Percentiles rank a stretch among this genome's conserved stretches.
phyloP scores from a whole-genome alignment of 2,797 vertebrate species.

The Salmo trutta region DNA sequence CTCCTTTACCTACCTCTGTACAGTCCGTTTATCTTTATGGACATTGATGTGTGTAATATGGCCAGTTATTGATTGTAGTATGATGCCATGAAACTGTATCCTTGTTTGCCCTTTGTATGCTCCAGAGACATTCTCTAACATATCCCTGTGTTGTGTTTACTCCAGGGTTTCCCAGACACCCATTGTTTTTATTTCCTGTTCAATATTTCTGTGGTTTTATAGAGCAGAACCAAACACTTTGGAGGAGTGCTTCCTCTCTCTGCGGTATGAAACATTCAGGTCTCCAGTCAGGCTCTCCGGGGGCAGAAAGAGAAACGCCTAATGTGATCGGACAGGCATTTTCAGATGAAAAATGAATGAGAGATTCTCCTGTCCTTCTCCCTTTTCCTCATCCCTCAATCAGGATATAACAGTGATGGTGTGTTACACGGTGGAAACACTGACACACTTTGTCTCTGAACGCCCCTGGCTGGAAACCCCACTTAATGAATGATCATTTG shows the following conservation, averaged over 20 bases:
- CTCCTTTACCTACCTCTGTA: no score
- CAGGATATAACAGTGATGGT: conserved; percentile 34
- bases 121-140: not conserved
- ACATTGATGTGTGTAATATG: not conserved
- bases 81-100: not conserved
- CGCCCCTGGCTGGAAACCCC: conserved; percentile 41
- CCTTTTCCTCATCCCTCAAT: conserved; percentile 27
- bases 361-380: conserved; percentile 20
- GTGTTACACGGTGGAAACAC: not conserved
- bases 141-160: conserved; percentile 28
- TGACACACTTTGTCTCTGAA: conserved; percentile 51
- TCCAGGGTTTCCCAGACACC: conserved; percentile 29
- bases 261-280: conserved; percentile 30
- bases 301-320: conserved; percentile 14
- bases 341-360: conserved; percentile 36
- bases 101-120: not conserved
- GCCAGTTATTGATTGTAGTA: not conserved
- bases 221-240: conserved; percentile 30
- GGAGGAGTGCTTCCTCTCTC: conserved; percentile 23
- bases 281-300: conserved; percentile 35
- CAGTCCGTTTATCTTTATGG: not conserved
- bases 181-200: conserved; percentile 25
- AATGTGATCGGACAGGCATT: conserved; percentile 51
- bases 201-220: conserved; percentile 33
- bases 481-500: conserved; percentile 49